Percentiles rank a stretch among this genome's conserved stretches.
phyloP scores from a whole-genome alignment of 2,888 invertebrate genomes.

The Rambutsinella grinnellia region DNA sequence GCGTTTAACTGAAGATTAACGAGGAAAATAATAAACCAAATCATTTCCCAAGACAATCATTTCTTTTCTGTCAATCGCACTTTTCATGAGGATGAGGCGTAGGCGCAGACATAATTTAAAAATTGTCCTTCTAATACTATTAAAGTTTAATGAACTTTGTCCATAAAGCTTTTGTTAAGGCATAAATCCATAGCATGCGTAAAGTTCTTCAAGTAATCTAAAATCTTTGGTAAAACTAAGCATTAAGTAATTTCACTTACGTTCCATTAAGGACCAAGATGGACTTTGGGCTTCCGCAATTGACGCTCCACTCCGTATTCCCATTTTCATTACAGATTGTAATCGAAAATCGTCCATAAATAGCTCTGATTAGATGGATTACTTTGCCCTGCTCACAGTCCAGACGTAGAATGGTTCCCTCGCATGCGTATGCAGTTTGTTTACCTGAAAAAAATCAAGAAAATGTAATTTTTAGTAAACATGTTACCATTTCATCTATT shows the following conservation, averaged over 20 bases:
- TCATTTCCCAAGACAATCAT: too few relatives aligned
- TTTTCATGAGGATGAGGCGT: background rate
- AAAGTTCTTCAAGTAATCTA: too few relatives aligned
- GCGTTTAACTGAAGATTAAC: background rate
- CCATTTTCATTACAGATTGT: slow-evolving; percentile 97
- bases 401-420: slow-evolving; percentile 90
- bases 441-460: slow-evolving; percentile 75
- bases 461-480: too few relatives aligned
- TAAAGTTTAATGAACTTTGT: too few relatives aligned
- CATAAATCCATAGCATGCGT: too few relatives aligned
- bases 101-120: too few relatives aligned
- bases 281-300: slow-evolving; percentile 93
- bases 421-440: slow-evolving; percentile 94
- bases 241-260: slow-evolving; percentile 75
- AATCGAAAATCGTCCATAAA: slow-evolving; percentile 95
- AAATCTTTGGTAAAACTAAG: too few relatives aligned
- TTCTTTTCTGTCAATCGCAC: too few relatives aligned
- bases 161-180: too few relatives aligned
- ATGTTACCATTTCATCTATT: too few relatives aligned
- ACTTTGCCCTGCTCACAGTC: slow-evolving; percentile 90
- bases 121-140: too few relatives aligned
- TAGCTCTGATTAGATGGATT: slow-evolving; percentile 92
- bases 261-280: slow-evolving; percentile 88
- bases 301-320: slow-evolving; percentile 96
- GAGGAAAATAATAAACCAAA: background rate